Conservation (phyloP, 1,140 invertebrate species). For the Atta colombica region DNA sequence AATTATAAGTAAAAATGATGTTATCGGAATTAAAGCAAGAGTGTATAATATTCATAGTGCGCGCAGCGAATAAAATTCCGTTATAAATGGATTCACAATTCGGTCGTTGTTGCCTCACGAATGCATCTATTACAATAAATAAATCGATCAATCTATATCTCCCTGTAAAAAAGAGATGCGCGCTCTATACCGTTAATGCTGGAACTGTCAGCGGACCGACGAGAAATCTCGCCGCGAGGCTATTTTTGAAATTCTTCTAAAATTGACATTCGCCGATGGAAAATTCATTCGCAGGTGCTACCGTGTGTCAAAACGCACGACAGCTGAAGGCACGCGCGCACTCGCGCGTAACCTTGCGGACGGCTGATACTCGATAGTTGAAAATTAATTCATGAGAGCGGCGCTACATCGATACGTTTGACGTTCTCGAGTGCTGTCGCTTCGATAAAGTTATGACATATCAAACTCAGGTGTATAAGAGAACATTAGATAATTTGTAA, state of each 20-base stretch:
- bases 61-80: conserved; percentile 18
- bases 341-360: conserved; percentile 36
- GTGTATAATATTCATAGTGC: neutral
- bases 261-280: conserved; percentile 59
- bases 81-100: conserved; percentile 41
- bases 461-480: neutral
- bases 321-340: conserved; percentile 53
- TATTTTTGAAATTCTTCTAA: conserved; percentile 49
- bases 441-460: conserved; percentile 28
- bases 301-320: conserved; percentile 55
- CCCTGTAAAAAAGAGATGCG: conserved; percentile 4
- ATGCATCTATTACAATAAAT: conserved; percentile 36
- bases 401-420: conserved; percentile 40
- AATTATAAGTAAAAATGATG: conserved; percentile 37
- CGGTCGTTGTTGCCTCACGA: conserved; percentile 2
- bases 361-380: conserved; percentile 44
- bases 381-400: conserved; percentile 59
- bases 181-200: conserved; percentile 41
- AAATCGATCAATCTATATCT: conserved; percentile 41
- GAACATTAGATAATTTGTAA: neutral
- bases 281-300: conserved; percentile 60
- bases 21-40: conserved; percentile 8
- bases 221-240: conserved; percentile 40
- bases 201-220: conserved; percentile 36
- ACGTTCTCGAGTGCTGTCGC: conserved; percentile 32